Base-by-base conservation (phyloP, 2,888 invertebrate genomes). In the Eupithecia abbreviata region DNA sequence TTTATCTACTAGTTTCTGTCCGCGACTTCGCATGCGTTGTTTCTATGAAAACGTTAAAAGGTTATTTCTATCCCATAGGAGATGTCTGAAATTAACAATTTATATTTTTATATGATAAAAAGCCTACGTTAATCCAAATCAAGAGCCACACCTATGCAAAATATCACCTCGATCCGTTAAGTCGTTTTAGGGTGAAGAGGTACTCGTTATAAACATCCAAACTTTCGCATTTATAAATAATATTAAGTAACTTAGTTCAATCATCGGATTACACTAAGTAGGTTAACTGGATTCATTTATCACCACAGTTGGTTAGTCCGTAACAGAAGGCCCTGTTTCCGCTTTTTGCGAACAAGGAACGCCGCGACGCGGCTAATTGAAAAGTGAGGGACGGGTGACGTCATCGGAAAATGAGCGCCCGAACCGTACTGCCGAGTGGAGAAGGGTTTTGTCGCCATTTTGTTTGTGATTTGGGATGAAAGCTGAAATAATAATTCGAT, bases 321-420 rank as follows among this genome's bases (percentile, higher is more conserved):
- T 30, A 62, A 62, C 62, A 62, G 62, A 62, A 18, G 30, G 4
- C 62, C 58, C 4, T 65, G 77, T 73, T 75, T 75, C 75, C 77
- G 79, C 69, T 76, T 78, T 79, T 77, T 74, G 78, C 62, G 73
- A 79, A 74, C 79, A 79, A 79, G 81, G 74, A 74, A 70, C 78
- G 81, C 80, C 81, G 75, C 81, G 77, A 77, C 30, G 69, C 75
- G 75, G 79, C 77, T 81, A 81, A 81, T 81, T 81, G 80, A 81
- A 81, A 79, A 77, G 75, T 73, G 69, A 71, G 75, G 80, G 77
- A 73, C 55, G 70, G 70, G 67, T 79, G 80, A 78, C 79, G 79
- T 81, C 80, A 81, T 67, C 73, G 70, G 58, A 72, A 49, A 74
- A 67, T 47, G 13, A 72, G 65, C 18, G 45, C 43, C 42, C 30